These are phyloP conservation scores for Betta splendens DNA, from an alignment of 2,797 vertebrate species.

Conservation along the genomic window DNA sequence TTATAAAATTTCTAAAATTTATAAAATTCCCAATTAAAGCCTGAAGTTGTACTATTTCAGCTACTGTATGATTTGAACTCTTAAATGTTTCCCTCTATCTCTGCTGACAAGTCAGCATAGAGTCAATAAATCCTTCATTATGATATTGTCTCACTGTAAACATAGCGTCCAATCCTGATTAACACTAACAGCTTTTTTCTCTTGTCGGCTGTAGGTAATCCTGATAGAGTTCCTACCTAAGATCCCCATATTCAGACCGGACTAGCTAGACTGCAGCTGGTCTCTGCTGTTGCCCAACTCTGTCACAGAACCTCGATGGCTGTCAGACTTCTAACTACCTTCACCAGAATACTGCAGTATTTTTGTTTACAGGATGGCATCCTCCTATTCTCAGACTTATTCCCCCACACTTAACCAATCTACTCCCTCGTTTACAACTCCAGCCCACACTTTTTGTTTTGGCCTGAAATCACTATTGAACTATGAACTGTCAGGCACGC, in stretches of 20 bases:
- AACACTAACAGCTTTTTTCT: slow-evolving; percentile 80
- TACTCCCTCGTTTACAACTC: slow-evolving; percentile 70
- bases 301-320: slow-evolving; percentile 75
- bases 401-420: slow-evolving; percentile 16
- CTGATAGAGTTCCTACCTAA: slow-evolving; percentile 99
- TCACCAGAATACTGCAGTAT: slow-evolving; percentile 49
- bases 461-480: slow-evolving; percentile 29
- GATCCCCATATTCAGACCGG: slow-evolving; percentile 99
- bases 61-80: too few relatives aligned
- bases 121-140: too few relatives aligned
- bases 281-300: slow-evolving; percentile 90
- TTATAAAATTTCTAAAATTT: too few relatives aligned
- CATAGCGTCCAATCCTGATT: background rate
- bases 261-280: slow-evolving; percentile 86
- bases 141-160: background rate
- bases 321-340: slow-evolving; percentile 43
- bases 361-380: slow-evolving; percentile 73
- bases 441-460: slow-evolving; percentile 27
- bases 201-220: slow-evolving; percentile 88
- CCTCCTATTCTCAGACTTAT: slow-evolving; percentile 7
- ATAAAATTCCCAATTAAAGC: too few relatives aligned
- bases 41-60: too few relatives aligned
- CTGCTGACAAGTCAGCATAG: too few relatives aligned
- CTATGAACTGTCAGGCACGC: slow-evolving; percentile 18
- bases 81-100: too few relatives aligned